These are phyloP conservation scores for Hemibagrus wyckioides DNA, from an alignment of 2,113 vertebrate genomes.

Conservation along the genomic window DNA sequence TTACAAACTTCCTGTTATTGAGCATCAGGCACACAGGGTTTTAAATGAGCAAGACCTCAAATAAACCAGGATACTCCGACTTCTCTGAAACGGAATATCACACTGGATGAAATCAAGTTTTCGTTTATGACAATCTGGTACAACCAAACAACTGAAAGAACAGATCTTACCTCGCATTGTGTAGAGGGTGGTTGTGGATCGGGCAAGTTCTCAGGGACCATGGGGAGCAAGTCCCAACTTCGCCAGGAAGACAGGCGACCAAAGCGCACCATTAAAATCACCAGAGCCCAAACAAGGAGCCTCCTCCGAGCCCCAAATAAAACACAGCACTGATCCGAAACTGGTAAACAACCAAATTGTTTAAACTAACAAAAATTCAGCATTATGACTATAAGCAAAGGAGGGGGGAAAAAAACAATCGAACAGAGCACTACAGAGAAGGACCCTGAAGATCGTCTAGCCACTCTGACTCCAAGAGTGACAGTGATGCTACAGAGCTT, in stretches of 20 bases:
- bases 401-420: not conserved
- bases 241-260: conserved; percentile 69
- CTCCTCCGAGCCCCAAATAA: not conserved
- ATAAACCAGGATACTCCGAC: not conserved
- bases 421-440: not conserved
- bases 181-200: conserved; percentile 28
- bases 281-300: not conserved
- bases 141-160: too few species aligned
- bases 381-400: not conserved
- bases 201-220: conserved; percentile 60
- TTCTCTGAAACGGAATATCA: not conserved
- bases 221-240: conserved; percentile 76
- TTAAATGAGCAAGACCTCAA: not conserved
- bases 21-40: not conserved
- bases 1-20: conserved; percentile 16
- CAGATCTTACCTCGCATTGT: conserved; percentile 64
- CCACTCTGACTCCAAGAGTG: not conserved
- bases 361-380: not conserved
- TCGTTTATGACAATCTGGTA: not conserved
- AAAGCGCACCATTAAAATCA: conserved; percentile 69
- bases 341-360: not conserved
- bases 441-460: not conserved
- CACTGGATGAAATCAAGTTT: not conserved
- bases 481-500: not conserved
- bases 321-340: not conserved